Evolutionary conservation across 1,140 invertebrate species (phyloP), one percentile per base, ranked within the genome.

Genomic region (Apis laboriosa): DNA sequence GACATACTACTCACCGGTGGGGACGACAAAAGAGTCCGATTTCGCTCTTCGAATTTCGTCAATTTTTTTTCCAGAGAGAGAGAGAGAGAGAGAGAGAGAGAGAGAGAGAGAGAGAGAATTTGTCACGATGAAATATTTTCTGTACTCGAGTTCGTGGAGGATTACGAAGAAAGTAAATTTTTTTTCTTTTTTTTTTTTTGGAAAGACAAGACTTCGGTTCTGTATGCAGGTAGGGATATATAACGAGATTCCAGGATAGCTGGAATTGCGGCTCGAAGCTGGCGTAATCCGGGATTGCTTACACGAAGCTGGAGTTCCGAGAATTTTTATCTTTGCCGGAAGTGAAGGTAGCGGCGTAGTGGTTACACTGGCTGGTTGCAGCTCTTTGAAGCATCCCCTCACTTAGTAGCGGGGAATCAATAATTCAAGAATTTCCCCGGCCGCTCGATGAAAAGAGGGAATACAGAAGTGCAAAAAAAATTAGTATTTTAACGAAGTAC

Each of bases 271-370:
- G 61, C 55, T 17, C 17, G 19, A 77, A 66, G 63, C 12, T 12
- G 15, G n/a, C 13, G 15, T 34, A 53, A 53, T 4, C 8, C 49
- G 7, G 19, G 75, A 43, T 61, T 61, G 43, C 56, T 77, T 21
- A 53, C 19, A 12, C n/a, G n/a, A 24, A 17, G 55, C 7, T 11
- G 12, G 75, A 17, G 51, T 55, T 77, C 43, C 1, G 12, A 66
- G 61, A 77, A 77, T 77, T 77, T 63, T 77, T 64, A 77, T 77
- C 28, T 77, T 61, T 34, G 19, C 49, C 49, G 61, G 75, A 77
- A 77, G 51, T 17, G 51, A 34, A 53, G 49, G 24, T 55, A 77
- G 24, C 53, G 34, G 24, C 34, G 34, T 34, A 34, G 51, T n/a
- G n/a, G 60, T 75, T 75, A 49, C 21, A 51, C 74, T 21, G 43